Base-by-base conservation (phyloP, 2,888 invertebrate genomes). In the Agonopterix heracliana region DNA sequence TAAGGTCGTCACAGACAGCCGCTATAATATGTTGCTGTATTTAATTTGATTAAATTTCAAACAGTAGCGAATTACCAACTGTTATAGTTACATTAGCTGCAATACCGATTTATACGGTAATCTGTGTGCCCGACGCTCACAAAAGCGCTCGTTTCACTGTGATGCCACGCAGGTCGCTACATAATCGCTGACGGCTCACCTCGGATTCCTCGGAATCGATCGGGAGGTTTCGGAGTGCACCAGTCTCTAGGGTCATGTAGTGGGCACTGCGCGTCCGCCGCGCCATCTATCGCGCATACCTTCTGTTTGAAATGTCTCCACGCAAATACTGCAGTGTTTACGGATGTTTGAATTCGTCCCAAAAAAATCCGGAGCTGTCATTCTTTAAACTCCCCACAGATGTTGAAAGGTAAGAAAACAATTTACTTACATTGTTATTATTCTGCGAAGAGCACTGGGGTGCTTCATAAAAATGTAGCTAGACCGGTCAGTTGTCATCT, bases 331-430 rank as follows among this genome's bases (percentile, higher is more conserved):
- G 41, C 41, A 12, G 11, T 45, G 45, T 45, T 2, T 48, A 45
- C 36, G 48, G 48, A n/a, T 45, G 48, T 38, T 44, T 48, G 14
- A 45, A 48, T 11, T 44, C 44, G 9, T 9, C 45, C 4, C 5
- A 9, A 10, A 10, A 38, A 41, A 44, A 44, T 10, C 48, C 48
- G 11, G 34, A 40, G 14, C 45, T 49, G 34, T 45, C 45, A 14
- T 45, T 45, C 41, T 49, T 49, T 17, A 34, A 41, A 44, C 41
- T 47, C 5, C 41, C 42, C 8, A 34, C 36, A 5, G 47, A 47
- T 47, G 9, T 7, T 38, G 51, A 47, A 47, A 47, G 47, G 47
- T 48, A 48, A 48, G 44, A 50, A 41, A 11, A 36, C 36, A 36
- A 38, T n/a, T 35, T 35, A 35, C 35, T 35, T 8, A 38, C 11